Evolutionary conservation across 2,888 invertebrate genomes (phyloP), one percentile per base, ranked within the genome.

Genomic region (Protodeltote pygarga): DNA sequence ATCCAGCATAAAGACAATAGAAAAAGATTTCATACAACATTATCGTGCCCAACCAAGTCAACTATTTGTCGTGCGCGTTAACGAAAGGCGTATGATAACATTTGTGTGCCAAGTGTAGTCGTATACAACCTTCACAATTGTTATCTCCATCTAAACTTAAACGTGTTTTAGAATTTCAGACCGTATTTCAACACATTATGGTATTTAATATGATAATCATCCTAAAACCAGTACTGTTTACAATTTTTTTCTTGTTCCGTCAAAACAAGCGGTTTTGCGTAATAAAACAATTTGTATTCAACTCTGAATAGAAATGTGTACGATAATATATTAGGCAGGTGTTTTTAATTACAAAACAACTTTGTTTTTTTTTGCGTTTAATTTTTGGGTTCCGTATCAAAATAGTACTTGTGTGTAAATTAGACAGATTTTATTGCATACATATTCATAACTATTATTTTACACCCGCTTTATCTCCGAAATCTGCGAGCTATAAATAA

Each of bases 121-220:
- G 31, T 27, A 15, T 5, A 45, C 6, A 33, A 37, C 37, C 51
- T 48, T 53, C 40, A 25, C 32, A 35, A 41, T 38, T 40, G 19
- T 63, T 60, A 50, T 58, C 40, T 31, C 4, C 9, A 31, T 38
- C 28, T 23, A 17, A 28, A 37, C 38, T 10, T 48, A 70, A 72
- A 77, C 77, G 69, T 71, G 73, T 75, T 77, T 73, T 68, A 24
- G 29, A 48, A 28, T 28, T 48, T 48, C 42, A 44, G 60, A 63
- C 60, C 52, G 46, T 70, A 64, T 63, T 51, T 69, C 52, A 63
- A 47, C 31, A 47, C 65, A 44, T 59, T 71, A 75, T 73, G 58
- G 61, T 52, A 51, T n/a, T 67, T 72, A 62, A 65, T 77, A 79
- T 79, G 77, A 47, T 76, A 75, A 81, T 75, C 23, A 25, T 35